A percentile compares a stretch with the other conserved stretches of the same genome.
Evolutionary conservation across 2,888 invertebrate species (phyloP).

Genomic region (Timema podura): DNA sequence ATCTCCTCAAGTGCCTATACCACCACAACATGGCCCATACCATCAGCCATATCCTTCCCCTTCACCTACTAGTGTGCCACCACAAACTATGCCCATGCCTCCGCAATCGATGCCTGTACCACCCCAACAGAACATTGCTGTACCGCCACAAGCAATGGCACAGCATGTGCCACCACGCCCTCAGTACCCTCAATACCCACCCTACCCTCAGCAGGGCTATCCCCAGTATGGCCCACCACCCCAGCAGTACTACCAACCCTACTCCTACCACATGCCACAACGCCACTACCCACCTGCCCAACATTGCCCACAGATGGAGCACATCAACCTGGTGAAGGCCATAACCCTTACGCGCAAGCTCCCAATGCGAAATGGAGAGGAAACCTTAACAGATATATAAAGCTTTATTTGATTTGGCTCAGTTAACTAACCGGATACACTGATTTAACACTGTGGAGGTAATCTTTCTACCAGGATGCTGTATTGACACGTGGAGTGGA

Average conservation of each 20-base stretch:
- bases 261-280: constrained; percentile 29
- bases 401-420: too few relatives aligned
- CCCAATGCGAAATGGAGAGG: constrained; percentile 4
- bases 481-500: too few relatives aligned
- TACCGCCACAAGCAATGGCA: too few relatives aligned
- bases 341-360: not conserved
- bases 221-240: constrained; percentile 28
- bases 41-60: constrained; percentile 20
- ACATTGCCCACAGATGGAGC: constrained; percentile 16
- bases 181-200: constrained; percentile 48
- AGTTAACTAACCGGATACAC: too few relatives aligned
- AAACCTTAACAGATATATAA: not conserved
- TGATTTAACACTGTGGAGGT: too few relatives aligned
- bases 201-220: constrained; percentile 34
- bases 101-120: constrained; percentile 37
- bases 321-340: constrained; percentile 18
- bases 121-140: too few relatives aligned
- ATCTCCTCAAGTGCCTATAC: constrained; percentile 8
- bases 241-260: constrained; percentile 31
- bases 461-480: too few relatives aligned
- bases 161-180: constrained; percentile 46
- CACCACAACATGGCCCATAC: constrained; percentile 3
- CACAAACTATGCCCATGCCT: constrained; percentile 29
- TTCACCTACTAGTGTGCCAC: not conserved
- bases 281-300: constrained; percentile 28